A percentile compares a stretch with the other conserved stretches of the same genome.
These are phyloP conservation scores for Hyles lineata DNA, from an alignment of 2,888 invertebrate genomes.

Conservation along the genomic window DNA sequence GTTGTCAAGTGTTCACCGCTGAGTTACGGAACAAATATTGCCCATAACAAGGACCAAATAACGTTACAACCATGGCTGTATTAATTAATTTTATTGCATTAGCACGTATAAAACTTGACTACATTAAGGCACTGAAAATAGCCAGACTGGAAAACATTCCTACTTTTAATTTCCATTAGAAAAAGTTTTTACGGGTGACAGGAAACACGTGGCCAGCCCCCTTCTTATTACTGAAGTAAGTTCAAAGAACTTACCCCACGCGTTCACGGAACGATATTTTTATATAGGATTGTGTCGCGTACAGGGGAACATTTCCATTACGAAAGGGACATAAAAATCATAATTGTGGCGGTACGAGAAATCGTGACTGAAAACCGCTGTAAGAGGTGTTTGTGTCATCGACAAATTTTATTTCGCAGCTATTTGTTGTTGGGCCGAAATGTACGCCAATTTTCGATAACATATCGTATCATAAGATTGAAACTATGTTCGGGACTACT, in stretches of 20 bases:
- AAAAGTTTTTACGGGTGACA: constrained; percentile 34
- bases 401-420: too few relatives aligned
- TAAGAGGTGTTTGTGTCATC: neutral
- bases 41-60: constrained; percentile 15
- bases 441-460: too few relatives aligned
- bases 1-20: constrained; percentile 14
- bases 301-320: neutral
- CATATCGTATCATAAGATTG: too few relatives aligned
- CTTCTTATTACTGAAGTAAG: constrained; percentile 19
- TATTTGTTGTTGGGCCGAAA: too few relatives aligned
- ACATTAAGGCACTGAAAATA: constrained; percentile 33
- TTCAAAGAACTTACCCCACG: constrained; percentile 6
- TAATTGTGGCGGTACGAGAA: neutral
- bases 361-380: neutral
- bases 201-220: constrained; percentile 16
- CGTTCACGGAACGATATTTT: neutral
- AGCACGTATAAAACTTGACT: constrained; percentile 34
- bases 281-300: neutral
- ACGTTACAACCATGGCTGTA: constrained; percentile 29
- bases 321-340: neutral
- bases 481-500: too few relatives aligned
- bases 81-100: constrained; percentile 45
- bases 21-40: constrained; percentile 25
- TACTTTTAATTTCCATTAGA: constrained; percentile 36
- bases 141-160: constrained; percentile 24